Conservation (phyloP, 2,797 vertebrate species). For the Clarias laeviceps region DNA sequence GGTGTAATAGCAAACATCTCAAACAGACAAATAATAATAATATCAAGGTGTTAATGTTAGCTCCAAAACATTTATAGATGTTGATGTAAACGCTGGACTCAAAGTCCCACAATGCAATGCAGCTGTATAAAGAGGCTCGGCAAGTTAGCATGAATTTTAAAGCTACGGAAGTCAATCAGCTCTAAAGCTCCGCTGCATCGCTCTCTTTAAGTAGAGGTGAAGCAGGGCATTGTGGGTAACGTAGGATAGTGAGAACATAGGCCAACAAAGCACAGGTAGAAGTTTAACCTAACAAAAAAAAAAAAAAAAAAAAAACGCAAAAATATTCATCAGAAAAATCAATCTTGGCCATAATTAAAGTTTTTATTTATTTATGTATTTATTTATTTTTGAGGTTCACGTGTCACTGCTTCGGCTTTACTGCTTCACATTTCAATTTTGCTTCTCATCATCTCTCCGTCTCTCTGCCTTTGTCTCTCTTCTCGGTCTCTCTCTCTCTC, state of each 20-base stretch:
- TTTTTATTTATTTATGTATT: not conserved
- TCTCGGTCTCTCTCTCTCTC: constrained; percentile 68
- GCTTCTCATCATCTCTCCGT: constrained; percentile 66
- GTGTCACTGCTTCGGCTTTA: constrained; percentile 42
- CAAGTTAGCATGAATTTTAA: not conserved
- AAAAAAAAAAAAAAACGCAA: not conserved
- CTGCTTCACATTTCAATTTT: constrained; percentile 68
- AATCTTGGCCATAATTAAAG: not conserved
- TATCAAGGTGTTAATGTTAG: too few relatives aligned
- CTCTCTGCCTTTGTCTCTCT: constrained; percentile 46
- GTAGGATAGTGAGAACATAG: not conserved
- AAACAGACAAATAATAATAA: not conserved
- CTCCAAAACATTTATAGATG: not conserved
- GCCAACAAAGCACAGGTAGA: not conserved
- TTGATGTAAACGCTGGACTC: not conserved
- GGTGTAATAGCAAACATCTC: not conserved
- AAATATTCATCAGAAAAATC: not conserved
- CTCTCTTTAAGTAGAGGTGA: not conserved
- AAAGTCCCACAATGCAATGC: not conserved
- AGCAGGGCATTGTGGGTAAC: constrained; percentile 8
- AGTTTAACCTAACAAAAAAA: not conserved
- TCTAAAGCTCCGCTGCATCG: not conserved
- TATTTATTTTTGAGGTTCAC: not conserved
- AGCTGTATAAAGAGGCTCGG: not conserved
- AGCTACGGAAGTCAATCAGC: not conserved